Conservation (phyloP, 1,140 invertebrate species). For the Stegodyphus dumicola region DNA sequence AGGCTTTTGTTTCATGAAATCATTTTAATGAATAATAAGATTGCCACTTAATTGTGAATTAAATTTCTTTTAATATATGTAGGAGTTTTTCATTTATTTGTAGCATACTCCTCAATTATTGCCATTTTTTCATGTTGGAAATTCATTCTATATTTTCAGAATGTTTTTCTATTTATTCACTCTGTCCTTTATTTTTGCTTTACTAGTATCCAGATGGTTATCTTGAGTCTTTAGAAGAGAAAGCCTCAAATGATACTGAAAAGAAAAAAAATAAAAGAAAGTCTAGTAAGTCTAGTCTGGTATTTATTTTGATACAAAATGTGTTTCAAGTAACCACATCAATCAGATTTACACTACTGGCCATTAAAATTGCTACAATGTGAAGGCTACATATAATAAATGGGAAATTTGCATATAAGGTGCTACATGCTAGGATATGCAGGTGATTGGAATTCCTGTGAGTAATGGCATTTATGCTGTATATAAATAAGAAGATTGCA, state of each 20-base stretch:
- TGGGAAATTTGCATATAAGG: neutral
- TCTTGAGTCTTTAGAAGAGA: slow-evolving; percentile 74
- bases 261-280: slow-evolving; percentile 63
- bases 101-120: neutral
- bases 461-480: neutral
- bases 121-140: neutral
- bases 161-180: slow-evolving; percentile 34
- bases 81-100: slow-evolving; percentile 9
- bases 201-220: slow-evolving; percentile 81
- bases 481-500: no score
- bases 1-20: no score
- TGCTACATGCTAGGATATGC: neutral
- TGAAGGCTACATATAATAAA: neutral
- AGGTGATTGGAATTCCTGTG: neutral
- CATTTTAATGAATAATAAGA: neutral
- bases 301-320: neutral
- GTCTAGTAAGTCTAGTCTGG: neutral
- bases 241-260: slow-evolving; percentile 63
- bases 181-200: slow-evolving; percentile 33
- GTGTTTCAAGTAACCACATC: neutral
- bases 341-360: neutral
- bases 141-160: slow-evolving; percentile 59
- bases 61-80: slow-evolving; percentile 8
- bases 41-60: neutral
- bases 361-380: neutral